Evolutionary conservation across 1,140 invertebrate species (phyloP), one percentile per base, ranked within the genome.

Genomic region (Atta cephalotes): DNA sequence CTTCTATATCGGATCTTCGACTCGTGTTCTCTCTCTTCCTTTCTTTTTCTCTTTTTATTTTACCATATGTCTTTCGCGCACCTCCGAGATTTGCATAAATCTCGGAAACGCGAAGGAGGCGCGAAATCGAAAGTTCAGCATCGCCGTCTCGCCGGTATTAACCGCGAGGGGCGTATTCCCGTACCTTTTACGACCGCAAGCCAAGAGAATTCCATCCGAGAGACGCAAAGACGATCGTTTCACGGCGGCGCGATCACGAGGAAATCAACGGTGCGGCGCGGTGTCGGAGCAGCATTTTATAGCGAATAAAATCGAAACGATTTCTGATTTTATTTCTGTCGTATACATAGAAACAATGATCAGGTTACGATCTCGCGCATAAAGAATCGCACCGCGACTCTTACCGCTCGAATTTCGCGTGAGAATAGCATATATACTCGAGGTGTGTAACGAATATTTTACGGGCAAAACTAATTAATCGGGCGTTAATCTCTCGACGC

Each of bases 121-220:
- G 89, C 90, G 93, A 94, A 94, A 94, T 94, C 93, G 93, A 94
- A 94, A 94, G 93, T 93, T 92, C 89, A 90, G 88, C 87, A 74
- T 87, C 84, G 86, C 77, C 88, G 81, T 71, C 66, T 78, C 79
- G 56, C 9, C 60, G 79, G 62, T 71, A 77, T 90, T 85, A 81
- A 89, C 84, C 68, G 21, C 53, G 78, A 25, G 35, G 68, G 18
- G 12, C 70, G 85, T 86, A 68, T 76, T 80, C 56, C 49, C 49
- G 21, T 72, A 56, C 62, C 74, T 78, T 91, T 91, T 91, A 92
- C 89, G 91, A 91, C 88, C 89, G 80, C 35, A 28, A 68, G 16
- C 66, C 56, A 25, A 45, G 51, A 58, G 76, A 63, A 76, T 89
- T 76, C 68, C 70, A 65, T 74, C 60, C 62, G 49, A 51, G 49